phyloP scores from a whole-genome alignment of 2,888 invertebrate species.

The Tenthredo mesomela region DNA sequence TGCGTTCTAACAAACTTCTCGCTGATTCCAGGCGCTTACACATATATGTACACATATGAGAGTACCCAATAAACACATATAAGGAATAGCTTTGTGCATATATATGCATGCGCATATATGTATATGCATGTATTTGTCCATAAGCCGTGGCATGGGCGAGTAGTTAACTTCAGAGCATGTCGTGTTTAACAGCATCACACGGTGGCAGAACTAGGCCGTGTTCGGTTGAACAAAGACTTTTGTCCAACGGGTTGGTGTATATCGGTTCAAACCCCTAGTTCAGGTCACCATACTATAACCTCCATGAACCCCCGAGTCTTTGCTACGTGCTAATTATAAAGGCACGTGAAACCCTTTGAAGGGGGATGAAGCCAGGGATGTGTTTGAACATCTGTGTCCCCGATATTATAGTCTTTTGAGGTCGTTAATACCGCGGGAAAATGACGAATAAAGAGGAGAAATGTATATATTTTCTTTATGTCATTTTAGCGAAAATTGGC shows the following conservation, averaged over 20 bases:
- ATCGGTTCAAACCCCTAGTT: slow-evolving; percentile 16
- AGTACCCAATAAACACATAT: slow-evolving; percentile 4
- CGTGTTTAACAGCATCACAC: slow-evolving; percentile 46
- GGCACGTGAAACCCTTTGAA: slow-evolving; percentile 37
- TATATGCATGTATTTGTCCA: neutral
- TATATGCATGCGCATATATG: no score
- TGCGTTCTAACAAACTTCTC: slow-evolving; percentile 32
- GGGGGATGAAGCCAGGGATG: neutral
- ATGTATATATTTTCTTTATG: neutral
- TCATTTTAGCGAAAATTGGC: no score
- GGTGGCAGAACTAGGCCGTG: slow-evolving; percentile 41
- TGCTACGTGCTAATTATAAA: slow-evolving; percentile 37
- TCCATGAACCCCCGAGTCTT: slow-evolving; percentile 10
- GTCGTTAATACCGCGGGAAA: neutral
- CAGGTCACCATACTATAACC: neutral
- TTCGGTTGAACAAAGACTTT: slow-evolving; percentile 42
- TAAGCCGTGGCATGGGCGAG: slow-evolving; percentile 21
- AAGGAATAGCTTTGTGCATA: neutral
- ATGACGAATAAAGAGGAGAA: neutral
- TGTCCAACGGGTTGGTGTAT: neutral
- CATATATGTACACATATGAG: neutral
- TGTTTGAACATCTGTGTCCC: slow-evolving; percentile 13
- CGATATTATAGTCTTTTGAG: neutral
- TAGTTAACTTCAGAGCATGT: slow-evolving; percentile 51
- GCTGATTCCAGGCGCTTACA: neutral